These are phyloP conservation scores for Chaitophorus viminalis DNA, from an alignment of 2,888 invertebrate species.

Conservation along the genomic window DNA sequence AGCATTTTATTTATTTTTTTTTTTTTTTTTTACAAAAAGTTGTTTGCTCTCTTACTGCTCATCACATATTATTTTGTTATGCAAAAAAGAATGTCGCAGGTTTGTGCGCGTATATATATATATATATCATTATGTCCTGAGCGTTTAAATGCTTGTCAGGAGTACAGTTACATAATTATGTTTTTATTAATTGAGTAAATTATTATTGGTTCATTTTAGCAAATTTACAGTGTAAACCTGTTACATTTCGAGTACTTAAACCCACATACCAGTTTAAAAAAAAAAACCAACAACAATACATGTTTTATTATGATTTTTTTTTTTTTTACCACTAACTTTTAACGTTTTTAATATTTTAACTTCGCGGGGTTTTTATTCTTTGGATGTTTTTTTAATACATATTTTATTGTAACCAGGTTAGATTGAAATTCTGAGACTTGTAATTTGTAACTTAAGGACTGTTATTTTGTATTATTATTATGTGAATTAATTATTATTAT, in stretches of 20 bases:
- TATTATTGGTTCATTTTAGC: slow-evolving; percentile 59
- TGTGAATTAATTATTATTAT: slow-evolving; percentile 62
- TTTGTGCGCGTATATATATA: slow-evolving; percentile 32
- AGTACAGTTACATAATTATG: slow-evolving; percentile 58
- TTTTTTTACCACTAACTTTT: slow-evolving; percentile 59
- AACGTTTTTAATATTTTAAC: slow-evolving; percentile 60
- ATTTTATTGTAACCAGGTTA: slow-evolving; percentile 62
- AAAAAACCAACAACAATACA: slow-evolving; percentile 27
- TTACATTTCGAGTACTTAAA: slow-evolving; percentile 62
- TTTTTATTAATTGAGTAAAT: slow-evolving; percentile 58
- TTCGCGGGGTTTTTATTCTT: slow-evolving; percentile 61
- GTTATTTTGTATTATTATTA: slow-evolving; percentile 62
- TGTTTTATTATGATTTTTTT: slow-evolving; percentile 37
- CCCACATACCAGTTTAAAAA: slow-evolving; percentile 50
- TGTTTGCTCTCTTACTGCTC: slow-evolving; percentile 61
- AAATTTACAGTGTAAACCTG: slow-evolving; percentile 62
- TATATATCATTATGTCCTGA: slow-evolving; percentile 53
- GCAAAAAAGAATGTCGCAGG: slow-evolving; percentile 46
- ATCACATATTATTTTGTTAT: slow-evolving; percentile 59
- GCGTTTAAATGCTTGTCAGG: slow-evolving; percentile 45
- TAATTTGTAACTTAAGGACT: slow-evolving; percentile 62
- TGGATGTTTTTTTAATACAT: slow-evolving; percentile 61
- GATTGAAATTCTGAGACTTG: slow-evolving; percentile 62
- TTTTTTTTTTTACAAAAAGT: slow-evolving; percentile 22
- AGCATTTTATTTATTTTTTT: slow-evolving; percentile 24